Evolutionary conservation across 2,888 invertebrate genomes (phyloP).

Genomic region (Drosophila macrospina): DNA sequence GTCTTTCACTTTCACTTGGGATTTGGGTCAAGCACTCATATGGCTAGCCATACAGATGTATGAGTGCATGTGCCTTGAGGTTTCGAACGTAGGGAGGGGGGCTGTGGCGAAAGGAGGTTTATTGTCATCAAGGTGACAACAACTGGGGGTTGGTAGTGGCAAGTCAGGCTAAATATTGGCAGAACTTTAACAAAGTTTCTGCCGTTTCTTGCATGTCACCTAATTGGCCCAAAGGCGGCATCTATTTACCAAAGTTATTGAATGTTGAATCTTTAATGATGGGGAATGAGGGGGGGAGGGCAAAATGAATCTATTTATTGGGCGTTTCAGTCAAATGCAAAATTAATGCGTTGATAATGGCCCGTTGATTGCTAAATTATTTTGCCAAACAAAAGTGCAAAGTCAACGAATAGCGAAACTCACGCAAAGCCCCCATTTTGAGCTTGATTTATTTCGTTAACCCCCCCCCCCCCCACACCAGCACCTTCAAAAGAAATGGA

Average conservation of each 20-base stretch:
- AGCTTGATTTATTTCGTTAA: constrained; percentile 10
- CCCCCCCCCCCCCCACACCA: background rate
- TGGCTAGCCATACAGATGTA: constrained; percentile 1
- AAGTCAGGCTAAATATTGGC: constrained; percentile 13
- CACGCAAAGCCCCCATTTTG: constrained; percentile 52
- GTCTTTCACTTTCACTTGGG: constrained; percentile 60
- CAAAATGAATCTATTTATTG: constrained; percentile 45
- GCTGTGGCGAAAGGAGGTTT: background rate
- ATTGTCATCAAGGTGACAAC: constrained; percentile 40
- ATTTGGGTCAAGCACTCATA: constrained; percentile 59
- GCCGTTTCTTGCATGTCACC: constrained; percentile 70
- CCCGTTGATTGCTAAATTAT: constrained; percentile 60
- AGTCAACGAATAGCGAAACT: constrained; percentile 52
- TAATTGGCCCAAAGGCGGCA: constrained; percentile 59
- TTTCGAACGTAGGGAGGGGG: background rate
- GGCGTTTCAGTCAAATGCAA: constrained; percentile 61
- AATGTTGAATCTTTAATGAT: constrained; percentile 64
- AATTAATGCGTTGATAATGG: constrained; percentile 65
- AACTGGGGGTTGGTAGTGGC: constrained; percentile 47
- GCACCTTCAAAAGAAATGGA: background rate
- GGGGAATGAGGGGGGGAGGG: background rate
- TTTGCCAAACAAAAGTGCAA: constrained; percentile 41
- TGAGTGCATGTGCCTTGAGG: constrained; percentile 25
- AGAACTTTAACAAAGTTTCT: constrained; percentile 27
- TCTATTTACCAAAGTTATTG: constrained; percentile 51